Evolutionary conservation across 2,888 invertebrate species (phyloP), one percentile per base, ranked within the genome.

Genomic region (Latrodectus hesperus): DNA sequence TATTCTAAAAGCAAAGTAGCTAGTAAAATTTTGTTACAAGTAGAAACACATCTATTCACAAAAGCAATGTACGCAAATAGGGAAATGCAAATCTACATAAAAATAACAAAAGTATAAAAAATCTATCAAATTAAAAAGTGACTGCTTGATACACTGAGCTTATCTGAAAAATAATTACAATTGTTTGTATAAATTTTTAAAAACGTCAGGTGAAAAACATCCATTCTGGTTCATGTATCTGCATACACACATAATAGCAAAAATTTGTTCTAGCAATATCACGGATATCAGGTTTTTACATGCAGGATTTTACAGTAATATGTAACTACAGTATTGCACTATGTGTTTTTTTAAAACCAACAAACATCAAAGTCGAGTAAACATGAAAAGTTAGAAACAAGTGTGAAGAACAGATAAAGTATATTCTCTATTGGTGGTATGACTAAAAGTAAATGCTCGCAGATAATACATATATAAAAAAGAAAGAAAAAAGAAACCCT

Each of bases 161-260:
- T 38, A 38, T 38, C 6, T 38, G 38, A n/a, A n/a, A n/a, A 60
- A 60, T 14, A 60, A 60, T n/a, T n/a, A n/a, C n/a, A 16, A 6
- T 16, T 10, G n/a, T 60, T 60, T n/a, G 12, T 60, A 60, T 60
- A 60, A 60, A 60, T 60, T 60, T 55, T 60, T 60, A 60, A 60
- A 60, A 60, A 60, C 10, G 60, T 60, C 60, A 60, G n/a, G 60
- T 60, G 60, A 60, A 60, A 60, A 60, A 60, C 60, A 60, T 60
- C n/a, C 14, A 60, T 60, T n/a, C n/a, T 60, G 60, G 12, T 60
- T 16, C 60, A 60, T n/a, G 14, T 60, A 38, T 38, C 38, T 60
- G n/a, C n/a, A 16, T 60, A n/a, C 60, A 60, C 11, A 60, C n/a
- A 16, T 60, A 60, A 60, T n/a, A 60, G n/a, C 60, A 60, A 60